phyloP scores from a whole-genome alignment of 2,113 vertebrate species.

The Boleophthalmus pectinirostris region DNA sequence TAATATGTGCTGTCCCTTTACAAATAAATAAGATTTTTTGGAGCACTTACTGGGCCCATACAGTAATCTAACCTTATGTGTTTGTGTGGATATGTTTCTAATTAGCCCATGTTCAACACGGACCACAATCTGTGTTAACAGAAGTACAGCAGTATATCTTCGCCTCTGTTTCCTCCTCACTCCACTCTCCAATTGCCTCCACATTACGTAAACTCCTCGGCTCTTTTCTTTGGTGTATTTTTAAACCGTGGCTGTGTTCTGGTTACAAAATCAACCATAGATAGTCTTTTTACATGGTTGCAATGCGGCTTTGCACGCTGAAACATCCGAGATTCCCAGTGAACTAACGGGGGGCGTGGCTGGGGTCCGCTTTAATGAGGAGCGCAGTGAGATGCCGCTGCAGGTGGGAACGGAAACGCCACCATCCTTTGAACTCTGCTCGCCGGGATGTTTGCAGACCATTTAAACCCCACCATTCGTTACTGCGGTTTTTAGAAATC shows the following conservation, averaged over 20 bases:
- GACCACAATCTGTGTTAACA: background rate
- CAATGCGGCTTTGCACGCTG: slow-evolving; percentile 21
- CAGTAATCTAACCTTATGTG: no score
- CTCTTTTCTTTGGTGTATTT: slow-evolving; percentile 27
- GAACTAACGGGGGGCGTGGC: slow-evolving; percentile 36
- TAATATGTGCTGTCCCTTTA: no score
- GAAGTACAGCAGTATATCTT: background rate
- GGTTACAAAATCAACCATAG: slow-evolving; percentile 33
- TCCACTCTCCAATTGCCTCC: slow-evolving; percentile 5
- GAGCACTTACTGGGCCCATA: no score
- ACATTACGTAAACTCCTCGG: slow-evolving; percentile 16
- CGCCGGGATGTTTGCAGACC: slow-evolving; percentile 49
- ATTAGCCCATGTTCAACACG: background rate
- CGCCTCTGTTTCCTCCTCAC: background rate
- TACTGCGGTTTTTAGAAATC: slow-evolving; percentile 38
- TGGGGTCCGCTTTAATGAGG: slow-evolving; percentile 58
- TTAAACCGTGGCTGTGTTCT: slow-evolving; percentile 15
- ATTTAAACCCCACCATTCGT: slow-evolving; percentile 46
- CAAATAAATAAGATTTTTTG: no score
- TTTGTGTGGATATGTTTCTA: no score
- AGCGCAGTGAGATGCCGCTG: slow-evolving; percentile 40
- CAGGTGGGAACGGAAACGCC: slow-evolving; percentile 61
- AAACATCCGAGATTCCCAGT: slow-evolving; percentile 49
- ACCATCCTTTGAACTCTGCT: slow-evolving; percentile 55
- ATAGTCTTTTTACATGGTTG: slow-evolving; percentile 14